Evolutionary conservation across 2,888 invertebrate genomes (phyloP).

Genomic region (Amphipoea lucens): DNA sequence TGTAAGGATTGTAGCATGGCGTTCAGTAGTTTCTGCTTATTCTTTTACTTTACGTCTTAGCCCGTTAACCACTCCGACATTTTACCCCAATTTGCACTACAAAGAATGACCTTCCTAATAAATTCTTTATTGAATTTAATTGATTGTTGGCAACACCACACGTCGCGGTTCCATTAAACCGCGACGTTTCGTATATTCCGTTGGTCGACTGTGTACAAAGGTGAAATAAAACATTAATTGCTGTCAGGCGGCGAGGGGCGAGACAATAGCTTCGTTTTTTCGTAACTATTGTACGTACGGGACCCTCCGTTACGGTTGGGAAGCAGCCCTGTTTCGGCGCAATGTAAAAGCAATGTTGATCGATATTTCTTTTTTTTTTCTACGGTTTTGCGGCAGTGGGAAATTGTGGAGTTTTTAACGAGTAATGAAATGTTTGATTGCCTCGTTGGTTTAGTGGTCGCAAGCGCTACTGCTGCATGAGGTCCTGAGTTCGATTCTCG

Average conservation of each 20-base stretch:
- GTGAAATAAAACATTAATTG: conserved; percentile 89
- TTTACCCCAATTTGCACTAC: conserved; percentile 38
- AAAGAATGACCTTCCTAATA: conserved; percentile 55
- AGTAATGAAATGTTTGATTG: conserved; percentile 23
- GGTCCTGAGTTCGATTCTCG: not conserved
- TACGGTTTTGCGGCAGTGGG: conserved; percentile 35
- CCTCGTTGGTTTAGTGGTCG: not conserved
- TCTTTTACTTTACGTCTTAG: conserved; percentile 4
- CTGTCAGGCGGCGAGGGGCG: conserved; percentile 82
- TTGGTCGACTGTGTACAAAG: conserved; percentile 77
- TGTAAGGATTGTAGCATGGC: not conserved
- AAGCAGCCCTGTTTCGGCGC: conserved; percentile 71
- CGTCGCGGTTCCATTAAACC: conserved; percentile 64
- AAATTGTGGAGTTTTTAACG: conserved; percentile 35
- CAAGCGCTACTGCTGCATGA: not conserved
- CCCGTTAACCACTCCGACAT: conserved; percentile 4
- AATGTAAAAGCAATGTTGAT: conserved; percentile 67
- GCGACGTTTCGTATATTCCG: conserved; percentile 69
- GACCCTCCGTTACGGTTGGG: conserved; percentile 84
- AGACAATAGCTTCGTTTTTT: conserved; percentile 84
- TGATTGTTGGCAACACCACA: conserved; percentile 65
- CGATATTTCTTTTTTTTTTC: conserved; percentile 67
- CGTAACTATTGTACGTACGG: conserved; percentile 84
- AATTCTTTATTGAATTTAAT: conserved; percentile 67
- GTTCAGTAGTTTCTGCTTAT: not conserved